Conservation (phyloP, 2,113 vertebrate genomes). For the Pithys albifrons region DNA sequence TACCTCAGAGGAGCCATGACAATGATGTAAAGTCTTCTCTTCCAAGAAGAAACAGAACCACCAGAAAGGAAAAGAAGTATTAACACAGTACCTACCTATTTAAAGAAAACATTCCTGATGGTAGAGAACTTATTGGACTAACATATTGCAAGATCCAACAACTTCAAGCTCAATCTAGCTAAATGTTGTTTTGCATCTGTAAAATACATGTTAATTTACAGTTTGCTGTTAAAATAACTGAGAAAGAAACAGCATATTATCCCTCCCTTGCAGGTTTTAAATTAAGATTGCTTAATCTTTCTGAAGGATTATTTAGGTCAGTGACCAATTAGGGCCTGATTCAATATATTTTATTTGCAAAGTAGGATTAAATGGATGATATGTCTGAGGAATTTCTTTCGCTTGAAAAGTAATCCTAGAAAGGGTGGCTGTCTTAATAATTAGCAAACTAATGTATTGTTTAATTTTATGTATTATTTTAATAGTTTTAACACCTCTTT, state of each 20-base stretch:
- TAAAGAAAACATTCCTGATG: neutral
- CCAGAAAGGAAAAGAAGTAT: neutral
- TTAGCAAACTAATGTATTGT: neutral
- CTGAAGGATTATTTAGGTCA: conserved; percentile 36
- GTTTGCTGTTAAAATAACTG: neutral
- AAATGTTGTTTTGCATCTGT: neutral
- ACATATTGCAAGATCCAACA: neutral
- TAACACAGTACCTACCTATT: neutral
- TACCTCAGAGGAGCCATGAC: neutral
- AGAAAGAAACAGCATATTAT: neutral
- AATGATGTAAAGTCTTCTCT: neutral
- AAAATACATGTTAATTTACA: neutral
- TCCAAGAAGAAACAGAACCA: neutral
- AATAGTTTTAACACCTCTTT: neutral
- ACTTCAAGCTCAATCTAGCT: neutral
- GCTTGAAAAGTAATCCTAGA: neutral
- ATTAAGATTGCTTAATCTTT: neutral
- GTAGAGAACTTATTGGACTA: neutral
- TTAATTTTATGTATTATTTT: neutral
- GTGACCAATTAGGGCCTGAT: conserved; percentile 5
- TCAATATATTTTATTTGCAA: conserved; percentile 20
- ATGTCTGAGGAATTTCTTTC: conserved; percentile 4
- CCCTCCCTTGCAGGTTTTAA: neutral
- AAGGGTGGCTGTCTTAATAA: neutral
- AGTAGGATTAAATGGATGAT: conserved; percentile 5